Base-by-base conservation (phyloP, 2,888 invertebrate species). In the Drosophila mimica region DNA sequence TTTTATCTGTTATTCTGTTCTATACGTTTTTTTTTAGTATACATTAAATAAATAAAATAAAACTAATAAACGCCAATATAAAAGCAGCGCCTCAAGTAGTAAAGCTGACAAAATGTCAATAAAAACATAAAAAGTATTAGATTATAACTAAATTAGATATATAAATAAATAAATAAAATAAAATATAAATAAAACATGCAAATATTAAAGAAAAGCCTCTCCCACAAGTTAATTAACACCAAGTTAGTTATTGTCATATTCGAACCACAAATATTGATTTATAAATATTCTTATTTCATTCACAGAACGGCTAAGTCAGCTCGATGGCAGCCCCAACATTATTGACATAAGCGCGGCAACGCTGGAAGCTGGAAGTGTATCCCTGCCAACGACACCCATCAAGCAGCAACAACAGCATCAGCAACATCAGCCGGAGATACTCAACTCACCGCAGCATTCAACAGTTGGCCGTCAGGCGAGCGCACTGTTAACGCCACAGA, bases 291-390 rank as follows among this genome's bases (percentile, higher is more conserved):
- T 20, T 17, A 46, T 46, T 40, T 38, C 52, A 70, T 72, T 60
- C 4, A n/a, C 59, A 92, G 92, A 91, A 75, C 92, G 92, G 28
- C 81, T 92, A 34, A 92, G 91, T 67, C 92, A 92, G 72, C 69
- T 92, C 59, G 92, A 92, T 83, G 92, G 92, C 31, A 89, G 85
- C 30, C 78, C 88, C 28, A 71, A 51, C 20, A 72, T 79, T 62
- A 80, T 72, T 56, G 70, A 71, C 20, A 70, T 69, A 28, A 60
- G 33, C 17, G 65, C 64, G 4, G 43, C 67, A 25, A 38, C 76
- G 13, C 8, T 65, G 30, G 67, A 61, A 38, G 62, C 46, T 13
- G 46, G 46, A 7, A 69, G 36, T 64, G 67, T 73, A 75, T 66
- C 54, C 56, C 34, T 20, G 71, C 34, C 64, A 28, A 62, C 70